Base-by-base conservation (phyloP, 2,888 invertebrate genomes). In the Lucinisca nassula region DNA sequence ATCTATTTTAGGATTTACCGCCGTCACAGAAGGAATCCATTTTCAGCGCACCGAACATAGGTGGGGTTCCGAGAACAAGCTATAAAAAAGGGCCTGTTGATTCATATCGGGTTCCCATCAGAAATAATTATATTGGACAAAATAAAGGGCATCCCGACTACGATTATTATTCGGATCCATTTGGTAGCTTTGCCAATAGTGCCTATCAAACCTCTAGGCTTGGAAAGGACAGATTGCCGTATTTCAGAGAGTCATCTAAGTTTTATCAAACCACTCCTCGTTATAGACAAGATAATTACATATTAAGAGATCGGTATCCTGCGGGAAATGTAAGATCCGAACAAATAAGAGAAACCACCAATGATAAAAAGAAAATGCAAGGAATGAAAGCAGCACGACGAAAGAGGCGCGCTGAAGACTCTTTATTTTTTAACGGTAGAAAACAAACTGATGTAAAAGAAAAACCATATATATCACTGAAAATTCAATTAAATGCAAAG, bases 41-140 rank as follows among this genome's bases (percentile, higher is more conserved):
- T 8, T 85, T 85, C 67, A 86, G 88, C 21, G 84, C 86, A 0
- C 91, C 89, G 3, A 58, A 76, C 14, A 67, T 83, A 14, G 55
- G 84, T 27, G 38, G 76, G 17, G 35, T 58, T 17, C 81, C 84
- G 32, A 76, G 88, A 61, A 90, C 91, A n/a, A 90, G 88, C 10
- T 89, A 88, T 45, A 92, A 92, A 75, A 92, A 92, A 58, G 92
- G 92, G 8, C 91, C 79, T 1, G 14, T 45, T 12, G 70, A 72
- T 17, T 6, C 37, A 17, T 76, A 76, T 40, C 49, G 76, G 24
- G 38, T 73, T 17, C 49, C 40, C 0, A 8, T 38, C 10, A 40
- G 49, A 49, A 49, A 74, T n/a, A 74, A 45, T 49, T 45, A 17
- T 14, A 40, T 30, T 17, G 74, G 24, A 77, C 61, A 17, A 21